Evolutionary conservation across 2,888 invertebrate species (phyloP), one percentile per base, ranked within the genome.

Genomic region (Drosophila melanosoma): DNA sequence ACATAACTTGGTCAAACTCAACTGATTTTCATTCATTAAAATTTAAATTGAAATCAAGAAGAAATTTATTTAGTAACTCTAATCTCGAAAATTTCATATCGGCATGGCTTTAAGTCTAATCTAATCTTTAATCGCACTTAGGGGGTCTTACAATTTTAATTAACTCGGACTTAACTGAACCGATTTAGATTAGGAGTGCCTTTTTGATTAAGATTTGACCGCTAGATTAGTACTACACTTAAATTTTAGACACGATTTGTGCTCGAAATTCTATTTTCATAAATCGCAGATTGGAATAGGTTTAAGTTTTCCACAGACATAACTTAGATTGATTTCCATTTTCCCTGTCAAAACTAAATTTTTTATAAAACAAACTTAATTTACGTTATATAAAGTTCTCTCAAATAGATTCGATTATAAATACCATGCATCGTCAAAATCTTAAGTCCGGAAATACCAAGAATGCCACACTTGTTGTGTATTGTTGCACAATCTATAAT

Each of bases 401-500:
- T 23, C 20, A 45, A 23, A 23, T 8, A 23, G 45, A 45, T 45
- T 15, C 23, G 45, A 45, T 45, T 45, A 23, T 45, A 8, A 23
- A 17, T 15, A 23, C 12, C 42, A 58, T 26, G 26, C 33, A 29
- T 2, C 29, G 26, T 15, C 12, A 10, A 23, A 36, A 15, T 17
- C 0, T 3, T 48, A 23, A 23, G 26, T 45, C 45, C 23, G 26
- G 15, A 48, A 20, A 57, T 42, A 32, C 32, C 32, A 20, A 20
- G 36, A 38, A 29, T 32, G 40, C 20, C 40, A 32, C 20, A 29
- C 29, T 32, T 29, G n/a, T 35, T 35, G 60, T 36, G 36, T 45
- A 58, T 35, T 29, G 57, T 29, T 36, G 42, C 40, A 23, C 51
- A 29, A 20, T 33, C 6, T 26, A 45, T n/a, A 36, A 57, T n/a